These are phyloP conservation scores for Steromphala cineraria DNA, from an alignment of 2,888 invertebrate species.

Conservation along the genomic window DNA sequence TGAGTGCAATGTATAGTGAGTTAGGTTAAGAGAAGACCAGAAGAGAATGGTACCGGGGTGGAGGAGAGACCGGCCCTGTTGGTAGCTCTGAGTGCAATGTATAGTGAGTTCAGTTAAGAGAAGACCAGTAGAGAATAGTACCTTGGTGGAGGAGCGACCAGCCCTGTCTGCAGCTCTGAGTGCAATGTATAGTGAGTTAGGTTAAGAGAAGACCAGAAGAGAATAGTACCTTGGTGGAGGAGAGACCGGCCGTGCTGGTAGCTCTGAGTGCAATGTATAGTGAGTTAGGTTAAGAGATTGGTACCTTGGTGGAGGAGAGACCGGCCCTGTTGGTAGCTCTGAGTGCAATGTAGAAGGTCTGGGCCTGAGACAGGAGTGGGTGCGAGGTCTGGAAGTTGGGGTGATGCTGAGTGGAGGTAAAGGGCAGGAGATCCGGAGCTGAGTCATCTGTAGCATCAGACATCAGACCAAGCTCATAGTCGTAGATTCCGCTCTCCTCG, in stretches of 20 bases:
- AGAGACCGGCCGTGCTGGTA: slow-evolving; percentile 45
- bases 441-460: slow-evolving; percentile 24
- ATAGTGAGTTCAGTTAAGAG: too few relatives aligned
- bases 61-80: slow-evolving; percentile 44
- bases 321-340: slow-evolving; percentile 52
- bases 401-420: slow-evolving; percentile 48
- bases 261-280: slow-evolving; percentile 52
- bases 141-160: too few relatives aligned
- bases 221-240: slow-evolving; percentile 34
- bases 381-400: slow-evolving; percentile 40
- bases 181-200: too few relatives aligned
- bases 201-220: too few relatives aligned
- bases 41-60: slow-evolving; percentile 42
- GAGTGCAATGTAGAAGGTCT: slow-evolving; percentile 51
- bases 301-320: slow-evolving; percentile 36
- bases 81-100: too few relatives aligned
- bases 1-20: too few relatives aligned
- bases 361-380: slow-evolving; percentile 48
- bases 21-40: too few relatives aligned
- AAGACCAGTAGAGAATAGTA: too few relatives aligned
- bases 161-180: too few relatives aligned
- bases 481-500: slow-evolving; percentile 43
- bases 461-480: slow-evolving; percentile 53
- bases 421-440: slow-evolving; percentile 45
- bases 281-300: slow-evolving; percentile 40